phyloP scores from a whole-genome alignment of 2,888 invertebrate species.

The Anagyrus pseudococci region DNA sequence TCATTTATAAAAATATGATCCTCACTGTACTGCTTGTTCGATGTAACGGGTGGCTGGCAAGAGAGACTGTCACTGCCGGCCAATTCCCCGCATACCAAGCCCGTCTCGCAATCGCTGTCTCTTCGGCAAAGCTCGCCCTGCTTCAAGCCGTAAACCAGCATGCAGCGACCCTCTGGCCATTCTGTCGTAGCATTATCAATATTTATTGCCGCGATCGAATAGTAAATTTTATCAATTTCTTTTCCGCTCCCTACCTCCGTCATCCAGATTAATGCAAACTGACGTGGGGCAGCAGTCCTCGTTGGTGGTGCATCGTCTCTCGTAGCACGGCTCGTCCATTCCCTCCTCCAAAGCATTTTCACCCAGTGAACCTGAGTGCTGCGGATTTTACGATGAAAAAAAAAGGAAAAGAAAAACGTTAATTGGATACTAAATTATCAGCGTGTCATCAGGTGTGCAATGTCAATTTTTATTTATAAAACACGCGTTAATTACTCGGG shows the following conservation, averaged over 20 bases:
- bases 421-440: background rate
- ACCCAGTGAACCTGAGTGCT: conserved; percentile 46
- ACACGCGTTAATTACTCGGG: too few species aligned
- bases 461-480: too few species aligned
- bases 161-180: conserved; percentile 67
- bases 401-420: background rate
- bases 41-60: conserved; percentile 78
- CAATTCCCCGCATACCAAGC: conserved; percentile 78
- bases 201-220: background rate
- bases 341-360: conserved; percentile 64
- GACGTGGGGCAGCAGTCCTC: conserved; percentile 86
- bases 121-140: conserved; percentile 83
- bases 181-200: background rate
- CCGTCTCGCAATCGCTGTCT: conserved; percentile 85
- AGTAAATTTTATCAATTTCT: too few species aligned
- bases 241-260: conserved; percentile 63
- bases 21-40: conserved; percentile 79
- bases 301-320: conserved; percentile 76
- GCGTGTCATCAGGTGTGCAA: too few species aligned
- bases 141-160: conserved; percentile 76
- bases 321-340: conserved; percentile 78
- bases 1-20: too few species aligned
- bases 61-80: conserved; percentile 74
- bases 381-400: background rate
- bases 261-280: conserved; percentile 73